These are phyloP conservation scores for Mimachlamys varia DNA, from an alignment of 2,888 invertebrate genomes.

Conservation along the genomic window DNA sequence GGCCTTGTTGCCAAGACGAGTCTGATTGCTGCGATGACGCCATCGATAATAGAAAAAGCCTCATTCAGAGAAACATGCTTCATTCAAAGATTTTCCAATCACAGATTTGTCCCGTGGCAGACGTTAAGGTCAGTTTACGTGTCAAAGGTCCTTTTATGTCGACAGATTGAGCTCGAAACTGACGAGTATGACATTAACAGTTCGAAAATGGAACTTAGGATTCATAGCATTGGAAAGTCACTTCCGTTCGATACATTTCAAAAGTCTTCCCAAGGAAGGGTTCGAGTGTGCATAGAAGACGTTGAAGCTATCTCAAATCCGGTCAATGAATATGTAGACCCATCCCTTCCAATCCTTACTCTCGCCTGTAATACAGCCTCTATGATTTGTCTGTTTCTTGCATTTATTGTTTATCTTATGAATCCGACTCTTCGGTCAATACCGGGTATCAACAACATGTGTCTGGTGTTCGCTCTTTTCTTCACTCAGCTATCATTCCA, in stretches of 20 bases:
- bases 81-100: neutral
- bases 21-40: neutral
- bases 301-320: slow-evolving; percentile 26
- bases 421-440: slow-evolving; percentile 55
- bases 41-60: neutral
- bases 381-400: slow-evolving; percentile 53
- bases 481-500: slow-evolving; percentile 55
- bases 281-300: slow-evolving; percentile 41
- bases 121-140: neutral
- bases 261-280: neutral
- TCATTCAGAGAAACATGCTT: slow-evolving; percentile 2
- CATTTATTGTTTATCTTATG: slow-evolving; percentile 55
- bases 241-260: slow-evolving; percentile 37
- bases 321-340: slow-evolving; percentile 41
- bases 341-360: neutral
- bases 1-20: neutral
- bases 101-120: neutral
- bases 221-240: slow-evolving; percentile 4
- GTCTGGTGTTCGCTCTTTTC: slow-evolving; percentile 53
- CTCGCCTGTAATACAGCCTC: slow-evolving; percentile 52
- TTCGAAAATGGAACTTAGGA: neutral
- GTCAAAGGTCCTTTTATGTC: neutral
- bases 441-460: slow-evolving; percentile 60
- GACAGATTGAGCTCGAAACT: neutral
- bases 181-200: neutral